Percentiles rank a stretch among this genome's conserved stretches.
Evolutionary conservation across 2,888 invertebrate genomes (phyloP).

Genomic region (Serripes groenlandicus): DNA sequence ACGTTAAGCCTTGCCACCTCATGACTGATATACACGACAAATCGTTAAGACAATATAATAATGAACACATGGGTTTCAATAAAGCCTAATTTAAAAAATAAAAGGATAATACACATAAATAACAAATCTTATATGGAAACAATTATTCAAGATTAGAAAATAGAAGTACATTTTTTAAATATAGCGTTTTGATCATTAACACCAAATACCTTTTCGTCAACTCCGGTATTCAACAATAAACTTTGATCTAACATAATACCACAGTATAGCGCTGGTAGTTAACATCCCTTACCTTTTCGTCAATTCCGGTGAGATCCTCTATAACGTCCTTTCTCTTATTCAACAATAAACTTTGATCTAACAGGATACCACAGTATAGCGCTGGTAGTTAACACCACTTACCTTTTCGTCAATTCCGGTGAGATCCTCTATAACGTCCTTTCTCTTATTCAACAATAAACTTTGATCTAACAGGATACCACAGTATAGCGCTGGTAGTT

Average conservation of each 20-base stretch:
- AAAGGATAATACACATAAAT: too few species aligned
- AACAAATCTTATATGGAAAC: too few species aligned
- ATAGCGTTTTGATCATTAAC: too few species aligned
- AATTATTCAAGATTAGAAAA: too few species aligned
- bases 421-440: slow-evolving; percentile 90
- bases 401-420: slow-evolving; percentile 66
- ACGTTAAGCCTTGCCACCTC: too few species aligned
- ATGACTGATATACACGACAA: too few species aligned
- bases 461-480: slow-evolving; percentile 97
- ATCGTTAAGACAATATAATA: too few species aligned
- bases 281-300: slow-evolving; percentile 69
- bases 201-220: slow-evolving; percentile 68
- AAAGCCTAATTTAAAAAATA: too few species aligned
- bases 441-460: slow-evolving; percentile 94
- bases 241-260: slow-evolving; percentile 97
- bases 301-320: slow-evolving; percentile 60
- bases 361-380: slow-evolving; percentile 93
- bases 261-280: slow-evolving; percentile 92
- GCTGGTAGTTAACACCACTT: too few species aligned
- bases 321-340: slow-evolving; percentile 94
- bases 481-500: slow-evolving; percentile 94
- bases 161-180: too few species aligned
- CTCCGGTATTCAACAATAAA: slow-evolving; percentile 92
- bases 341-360: slow-evolving; percentile 97
- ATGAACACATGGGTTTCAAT: too few species aligned